phyloP scores from a whole-genome alignment of 2,113 vertebrate species.

The Anguilla rostrata region DNA sequence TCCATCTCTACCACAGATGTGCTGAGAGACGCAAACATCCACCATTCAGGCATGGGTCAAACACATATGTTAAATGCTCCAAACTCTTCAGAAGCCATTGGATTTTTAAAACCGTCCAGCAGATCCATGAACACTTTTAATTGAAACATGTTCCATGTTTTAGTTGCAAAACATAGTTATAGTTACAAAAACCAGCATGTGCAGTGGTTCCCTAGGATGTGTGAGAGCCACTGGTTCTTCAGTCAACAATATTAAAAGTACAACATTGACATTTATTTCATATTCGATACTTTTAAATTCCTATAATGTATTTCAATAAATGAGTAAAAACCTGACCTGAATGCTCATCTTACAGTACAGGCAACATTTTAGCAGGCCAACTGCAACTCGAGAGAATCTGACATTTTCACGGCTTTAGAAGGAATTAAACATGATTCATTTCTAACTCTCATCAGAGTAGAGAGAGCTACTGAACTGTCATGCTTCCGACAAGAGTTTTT shows the following conservation, averaged over 20 bases:
- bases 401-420: neutral
- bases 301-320: neutral
- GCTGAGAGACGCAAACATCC: constrained; percentile 30
- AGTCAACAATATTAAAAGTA: neutral
- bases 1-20: constrained; percentile 76
- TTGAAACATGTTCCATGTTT: no score
- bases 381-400: neutral
- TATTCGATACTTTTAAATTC: no score
- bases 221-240: no score
- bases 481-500: no score
- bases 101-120: no score
- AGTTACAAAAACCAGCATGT: no score
- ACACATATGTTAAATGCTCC: no score
- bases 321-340: constrained; percentile 63
- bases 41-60: no score
- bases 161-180: no score
- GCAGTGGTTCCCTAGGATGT: no score
- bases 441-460: neutral
- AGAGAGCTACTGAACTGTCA: neutral
- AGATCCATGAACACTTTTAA: no score
- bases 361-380: neutral
- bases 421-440: neutral
- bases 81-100: no score
- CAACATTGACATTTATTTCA: neutral
- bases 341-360: constrained; percentile 60